Percentiles rank a stretch among this genome's conserved stretches.
Evolutionary conservation across 2,888 invertebrate species (phyloP).

Genomic region (Agonopterix heracliana): DNA sequence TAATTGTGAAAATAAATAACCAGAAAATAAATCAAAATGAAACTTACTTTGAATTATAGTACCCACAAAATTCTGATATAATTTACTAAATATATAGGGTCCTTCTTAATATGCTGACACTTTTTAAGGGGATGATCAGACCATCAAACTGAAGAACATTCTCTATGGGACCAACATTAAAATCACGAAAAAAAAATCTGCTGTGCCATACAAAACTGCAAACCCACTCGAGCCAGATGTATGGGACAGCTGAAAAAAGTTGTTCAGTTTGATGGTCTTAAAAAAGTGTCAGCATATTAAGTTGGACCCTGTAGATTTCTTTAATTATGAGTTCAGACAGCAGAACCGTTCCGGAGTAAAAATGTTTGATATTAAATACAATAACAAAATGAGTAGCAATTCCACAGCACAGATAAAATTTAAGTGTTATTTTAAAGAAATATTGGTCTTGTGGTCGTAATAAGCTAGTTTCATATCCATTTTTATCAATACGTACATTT

Average conservation of each 20-base stretch:
- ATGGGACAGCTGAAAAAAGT: too few species aligned
- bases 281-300: too few species aligned
- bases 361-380: conserved; percentile 14
- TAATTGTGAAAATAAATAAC: conserved; percentile 35
- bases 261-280: too few species aligned
- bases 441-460: conserved; percentile 43
- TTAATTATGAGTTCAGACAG: conserved; percentile 14
- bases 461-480: conserved; percentile 24
- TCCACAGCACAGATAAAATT: conserved; percentile 45
- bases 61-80: conserved; percentile 6
- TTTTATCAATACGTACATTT: conserved; percentile 51
- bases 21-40: conserved; percentile 20
- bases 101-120: too few species aligned
- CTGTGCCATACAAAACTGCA: too few species aligned
- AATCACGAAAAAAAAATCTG: too few species aligned
- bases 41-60: conserved; percentile 15
- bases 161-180: too few species aligned
- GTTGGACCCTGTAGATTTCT: background rate
- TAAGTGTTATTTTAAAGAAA: conserved; percentile 25
- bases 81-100: background rate
- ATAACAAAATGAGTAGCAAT: conserved; percentile 48
- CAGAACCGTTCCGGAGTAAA: conserved; percentile 13
- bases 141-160: too few species aligned
- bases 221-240: too few species aligned
- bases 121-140: too few species aligned